phyloP scores from a whole-genome alignment of 2,888 invertebrate genomes.

The Tipula lateralis region DNA sequence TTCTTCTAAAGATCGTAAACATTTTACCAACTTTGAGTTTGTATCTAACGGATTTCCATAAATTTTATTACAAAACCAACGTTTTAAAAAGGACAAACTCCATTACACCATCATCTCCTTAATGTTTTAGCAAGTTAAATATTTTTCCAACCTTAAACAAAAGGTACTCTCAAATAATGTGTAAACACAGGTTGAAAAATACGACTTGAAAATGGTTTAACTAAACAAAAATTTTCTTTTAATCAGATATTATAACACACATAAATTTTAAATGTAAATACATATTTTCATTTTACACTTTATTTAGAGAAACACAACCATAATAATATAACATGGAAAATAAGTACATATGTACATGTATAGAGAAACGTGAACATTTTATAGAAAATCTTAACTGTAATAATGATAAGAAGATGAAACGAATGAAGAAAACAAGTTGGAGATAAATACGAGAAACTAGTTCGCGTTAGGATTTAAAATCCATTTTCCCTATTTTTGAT shows the following conservation, averaged over 20 bases:
- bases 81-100: background rate
- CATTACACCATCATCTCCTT: background rate
- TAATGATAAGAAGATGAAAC: background rate
- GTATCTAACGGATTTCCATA: background rate
- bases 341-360: background rate
- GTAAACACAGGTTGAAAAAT: background rate
- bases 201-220: slow-evolving; percentile 19
- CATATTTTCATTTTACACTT: background rate
- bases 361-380: background rate
- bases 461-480: background rate
- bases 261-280: slow-evolving; percentile 1
- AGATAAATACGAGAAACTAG: background rate
- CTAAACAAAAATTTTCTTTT: background rate
- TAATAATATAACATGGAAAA: background rate
- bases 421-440: background rate
- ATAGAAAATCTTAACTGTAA: background rate
- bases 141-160: background rate
- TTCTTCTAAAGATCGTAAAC: too few relatives aligned
- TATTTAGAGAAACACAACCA: background rate
- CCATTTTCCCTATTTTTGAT: background rate
- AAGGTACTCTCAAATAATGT: background rate
- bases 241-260: background rate
- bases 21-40: background rate
- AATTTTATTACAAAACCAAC: background rate
- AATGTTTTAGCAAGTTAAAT: background rate